Base-by-base conservation (phyloP, 2,888 invertebrate species). In the Nomada lathburiana region DNA sequence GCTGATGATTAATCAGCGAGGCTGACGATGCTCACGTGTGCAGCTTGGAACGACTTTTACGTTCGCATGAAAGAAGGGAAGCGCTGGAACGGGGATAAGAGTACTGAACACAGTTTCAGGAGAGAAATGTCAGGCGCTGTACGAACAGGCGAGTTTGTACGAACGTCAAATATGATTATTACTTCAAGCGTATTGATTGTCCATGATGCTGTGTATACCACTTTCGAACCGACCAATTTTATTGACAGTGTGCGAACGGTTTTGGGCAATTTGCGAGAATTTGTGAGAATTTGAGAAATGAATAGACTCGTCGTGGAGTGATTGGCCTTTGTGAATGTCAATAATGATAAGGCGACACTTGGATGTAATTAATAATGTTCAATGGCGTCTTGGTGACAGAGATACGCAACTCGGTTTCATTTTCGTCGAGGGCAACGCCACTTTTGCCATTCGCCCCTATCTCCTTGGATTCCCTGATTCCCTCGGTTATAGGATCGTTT, bases 401-500 rank as follows among this genome's bases (percentile, higher is more conserved):
- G 5, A 62, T n/a, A n/a, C 18, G 20, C 13, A 62, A 52, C 52
- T 65, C 29, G 65, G 62, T 76, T 82, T 60, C 63, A 76, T 53
- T 42, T 67, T 62, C 70, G 36, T 55, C 47, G 47, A 59, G 23
- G 4, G 44, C 64, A 36, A 36, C 29, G 65, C 59, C 53, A 50
- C 59, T 50, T 78, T 82, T 71, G 10, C 53, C 53, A 26, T 72
- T 72, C 73, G 74, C 70, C 59, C 57, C 65, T 63, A 47, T 59
- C 52, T 67, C 71, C 57, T 52, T 60, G 52, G 59, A 64, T 76
- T 76, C 73, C 68, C 75, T 23, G 71, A 82, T 72, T 76, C 78
- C 42, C 70, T 47, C 72, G 69, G 72, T 73, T 83, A 83, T 80
- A 76, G 67, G 76, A 75, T 71, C 80, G 64, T 77, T 84, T 67